These are phyloP conservation scores for Haplochromis burtoni DNA, from an alignment of 2,113 vertebrate genomes.

Conservation along the genomic window DNA sequence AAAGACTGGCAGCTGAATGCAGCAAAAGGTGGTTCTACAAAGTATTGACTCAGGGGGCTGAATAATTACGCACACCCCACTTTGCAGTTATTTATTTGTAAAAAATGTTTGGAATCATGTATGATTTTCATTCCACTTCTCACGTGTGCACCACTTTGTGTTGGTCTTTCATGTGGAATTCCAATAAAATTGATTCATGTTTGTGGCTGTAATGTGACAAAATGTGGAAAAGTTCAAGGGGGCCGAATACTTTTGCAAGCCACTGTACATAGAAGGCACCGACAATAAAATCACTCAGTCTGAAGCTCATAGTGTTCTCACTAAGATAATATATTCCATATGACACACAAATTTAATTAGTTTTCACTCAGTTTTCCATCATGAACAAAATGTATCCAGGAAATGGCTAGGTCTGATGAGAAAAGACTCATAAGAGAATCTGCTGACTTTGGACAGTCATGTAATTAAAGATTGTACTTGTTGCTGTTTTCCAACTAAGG, in stretches of 20 bases:
- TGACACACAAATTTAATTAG: not conserved
- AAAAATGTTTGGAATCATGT: rapidly evolving
- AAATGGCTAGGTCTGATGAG: not conserved
- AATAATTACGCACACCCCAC: rapidly evolving
- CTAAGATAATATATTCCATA: not conserved
- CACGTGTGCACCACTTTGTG: rapidly evolving
- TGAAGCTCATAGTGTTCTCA: not conserved
- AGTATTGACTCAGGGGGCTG: not conserved
- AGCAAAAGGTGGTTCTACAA: rapidly evolving
- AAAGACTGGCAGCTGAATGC: rapidly evolving
- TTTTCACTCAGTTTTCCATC: not conserved
- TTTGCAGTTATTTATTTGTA: not conserved
- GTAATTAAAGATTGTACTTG: not conserved
- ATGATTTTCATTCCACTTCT: rapidly evolving
- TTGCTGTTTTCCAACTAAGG: not conserved
- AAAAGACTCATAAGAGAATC: not conserved
- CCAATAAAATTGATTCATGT: not conserved
- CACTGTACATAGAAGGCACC: not conserved
- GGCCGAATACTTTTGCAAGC: not conserved
- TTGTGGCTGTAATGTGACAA: not conserved
- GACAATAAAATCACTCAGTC: not conserved
- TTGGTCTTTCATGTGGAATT: rapidly evolving
- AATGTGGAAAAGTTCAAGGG: rapidly evolving
- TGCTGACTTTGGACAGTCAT: not conserved
- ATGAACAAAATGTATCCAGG: not conserved